Evolutionary conservation across 2,113 vertebrate genomes (phyloP).

Genomic region (Macheiramphus alcinus): DNA sequence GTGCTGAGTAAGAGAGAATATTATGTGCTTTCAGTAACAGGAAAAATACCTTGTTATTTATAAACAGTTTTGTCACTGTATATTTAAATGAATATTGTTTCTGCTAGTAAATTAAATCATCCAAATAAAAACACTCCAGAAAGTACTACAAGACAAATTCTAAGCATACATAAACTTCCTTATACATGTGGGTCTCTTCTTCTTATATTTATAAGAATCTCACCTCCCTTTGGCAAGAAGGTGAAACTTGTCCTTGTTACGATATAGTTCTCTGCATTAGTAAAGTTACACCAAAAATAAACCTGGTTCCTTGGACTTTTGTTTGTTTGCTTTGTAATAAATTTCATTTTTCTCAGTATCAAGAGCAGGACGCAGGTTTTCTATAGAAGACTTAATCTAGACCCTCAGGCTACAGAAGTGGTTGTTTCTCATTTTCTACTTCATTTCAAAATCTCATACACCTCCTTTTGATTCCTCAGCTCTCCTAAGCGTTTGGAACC

Average conservation of each 20-base stretch:
- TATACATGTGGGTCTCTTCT: accelerated
- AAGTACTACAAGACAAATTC: not conserved
- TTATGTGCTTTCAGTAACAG: not conserved
- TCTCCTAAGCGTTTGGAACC: not conserved
- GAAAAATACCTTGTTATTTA: not conserved
- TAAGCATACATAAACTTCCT: not conserved
- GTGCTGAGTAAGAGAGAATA: not conserved
- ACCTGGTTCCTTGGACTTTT: not conserved
- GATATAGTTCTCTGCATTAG: not conserved
- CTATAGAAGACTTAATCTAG: not conserved
- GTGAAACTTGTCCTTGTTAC: not conserved
- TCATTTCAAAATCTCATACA: not conserved
- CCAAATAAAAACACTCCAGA: not conserved
- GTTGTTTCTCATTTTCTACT: not conserved
- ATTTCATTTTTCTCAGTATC: not conserved
- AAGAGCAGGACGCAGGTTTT: not conserved
- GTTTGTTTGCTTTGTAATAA: not conserved
- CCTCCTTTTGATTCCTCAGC: not conserved
- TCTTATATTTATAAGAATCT: not conserved
- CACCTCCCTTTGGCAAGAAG: not conserved
- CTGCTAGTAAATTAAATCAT: not conserved
- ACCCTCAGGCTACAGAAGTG: not conserved
- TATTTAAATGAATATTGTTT: not conserved
- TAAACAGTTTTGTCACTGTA: not conserved
- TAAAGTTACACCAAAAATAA: not conserved